Evolutionary conservation across 2,113 vertebrate genomes (phyloP), one percentile per base, ranked within the genome.

Genomic region (Echinops telfairi): DNA sequence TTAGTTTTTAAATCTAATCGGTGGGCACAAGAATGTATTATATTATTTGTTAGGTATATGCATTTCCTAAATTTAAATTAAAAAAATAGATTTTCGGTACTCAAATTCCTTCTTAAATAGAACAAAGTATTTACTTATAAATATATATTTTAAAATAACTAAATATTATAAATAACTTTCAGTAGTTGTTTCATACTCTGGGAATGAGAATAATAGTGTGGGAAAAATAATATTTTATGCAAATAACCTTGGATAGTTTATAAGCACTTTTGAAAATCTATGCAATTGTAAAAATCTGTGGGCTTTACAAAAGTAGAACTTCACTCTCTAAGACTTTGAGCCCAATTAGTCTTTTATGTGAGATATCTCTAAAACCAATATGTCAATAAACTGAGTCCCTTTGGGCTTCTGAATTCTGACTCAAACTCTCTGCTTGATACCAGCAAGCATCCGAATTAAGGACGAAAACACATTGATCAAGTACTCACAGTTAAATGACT

Each of bases 261-360:
- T 1, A 62, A 22, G 9, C 15, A 58, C 20, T 3, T 15, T 81
- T 92, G 27, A 86, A 25, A 81, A 64, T 68, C 23, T 15, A 57
- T 14, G 8, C 25, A 86, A 82, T 62, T 81, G 40, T 64, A 1
- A 53, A 38, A 58, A 71, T 90, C n/a, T 86, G 14, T 94, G 36
- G 2, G 31, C 15, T 79, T 85, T 76, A 43, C 1, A 12, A 47
- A 92, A 83, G 14, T 60, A 10, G 19, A 82, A 11, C 27, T 81
- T 70, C 27, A 73, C 89, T 94, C 27, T 66, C 33, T 90, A 20
- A 23, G 53, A 79, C 27, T 94, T 81, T 36, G 47, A 60, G 17
- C 0, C 5, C 23, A 88, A 27, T 77, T 40, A 70, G 10, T 0
- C 19, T 93, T 91, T 89, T 25, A 43, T 17, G 70, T 82, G 40